phyloP scores from a whole-genome alignment of 2,888 invertebrate genomes.

The Sicus ferrugineus region DNA sequence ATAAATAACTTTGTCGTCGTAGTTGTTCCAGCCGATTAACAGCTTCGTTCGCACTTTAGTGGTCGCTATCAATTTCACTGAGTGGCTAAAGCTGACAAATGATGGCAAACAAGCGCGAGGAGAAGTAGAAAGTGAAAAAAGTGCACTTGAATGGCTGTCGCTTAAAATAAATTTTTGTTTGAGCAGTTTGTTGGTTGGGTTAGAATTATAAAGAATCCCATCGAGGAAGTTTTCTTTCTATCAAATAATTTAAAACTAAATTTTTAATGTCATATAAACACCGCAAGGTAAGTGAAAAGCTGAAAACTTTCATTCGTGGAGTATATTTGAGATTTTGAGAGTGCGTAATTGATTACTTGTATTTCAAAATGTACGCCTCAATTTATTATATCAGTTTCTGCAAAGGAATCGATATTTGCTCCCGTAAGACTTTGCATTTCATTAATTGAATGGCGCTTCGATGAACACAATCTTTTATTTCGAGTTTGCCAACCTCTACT shows the following conservation, averaged over 20 bases:
- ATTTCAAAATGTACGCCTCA: too few relatives aligned
- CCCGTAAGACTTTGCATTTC: not conserved
- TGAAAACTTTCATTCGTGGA: constrained; percentile 1
- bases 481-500: too few relatives aligned
- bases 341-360: not conserved
- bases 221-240: too few relatives aligned
- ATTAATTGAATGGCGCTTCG: not conserved
- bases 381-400: not conserved
- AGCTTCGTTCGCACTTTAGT: not conserved
- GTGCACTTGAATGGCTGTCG: too few relatives aligned
- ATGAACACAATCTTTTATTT: not conserved
- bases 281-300: not conserved
- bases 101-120: not conserved
- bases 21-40: not conserved
- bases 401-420: not conserved
- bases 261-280: not conserved
- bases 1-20: not conserved
- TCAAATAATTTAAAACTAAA: not conserved
- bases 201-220: too few relatives aligned
- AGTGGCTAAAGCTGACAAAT: not conserved
- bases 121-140: not conserved
- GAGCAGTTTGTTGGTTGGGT: too few relatives aligned
- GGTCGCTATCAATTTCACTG: not conserved
- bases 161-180: too few relatives aligned
- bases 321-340: constrained; percentile 17